Evolutionary conservation across 2,888 invertebrate species (phyloP).

Genomic region (Megastigmus dorsalis): DNA sequence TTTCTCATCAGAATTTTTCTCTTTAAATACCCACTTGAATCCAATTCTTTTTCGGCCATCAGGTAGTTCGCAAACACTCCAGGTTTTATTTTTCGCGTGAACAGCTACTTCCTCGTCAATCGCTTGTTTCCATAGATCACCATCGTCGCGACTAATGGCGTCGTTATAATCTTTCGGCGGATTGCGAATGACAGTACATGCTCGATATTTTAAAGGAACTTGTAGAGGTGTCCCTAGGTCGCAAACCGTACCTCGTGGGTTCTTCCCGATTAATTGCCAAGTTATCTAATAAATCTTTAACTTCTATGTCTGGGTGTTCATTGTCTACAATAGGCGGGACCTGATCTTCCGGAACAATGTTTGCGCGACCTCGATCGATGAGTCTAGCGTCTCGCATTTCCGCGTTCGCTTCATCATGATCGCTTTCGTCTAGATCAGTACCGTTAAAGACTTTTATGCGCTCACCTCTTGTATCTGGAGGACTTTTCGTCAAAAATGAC

Average conservation of each 20-base stretch:
- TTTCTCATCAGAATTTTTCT: not conserved
- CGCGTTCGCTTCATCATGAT: too few species aligned
- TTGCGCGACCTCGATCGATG: not conserved
- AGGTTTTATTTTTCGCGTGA: conserved; percentile 1
- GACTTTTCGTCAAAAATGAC: conserved; percentile 50
- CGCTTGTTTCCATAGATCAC: not conserved
- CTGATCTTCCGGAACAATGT: too few species aligned
- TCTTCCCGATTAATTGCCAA: too few species aligned
- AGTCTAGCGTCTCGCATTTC: not conserved
- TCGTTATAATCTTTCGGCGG: not conserved
- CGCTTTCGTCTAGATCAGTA: not conserved
- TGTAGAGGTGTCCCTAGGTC: too few species aligned
- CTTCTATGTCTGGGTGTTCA: too few species aligned
- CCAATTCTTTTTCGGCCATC: not conserved
- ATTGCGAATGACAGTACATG: too few species aligned
- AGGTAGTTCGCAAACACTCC: not conserved
- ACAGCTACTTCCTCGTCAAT: not conserved
- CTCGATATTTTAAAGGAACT: too few species aligned
- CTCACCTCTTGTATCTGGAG: not conserved
- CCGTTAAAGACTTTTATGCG: not conserved
- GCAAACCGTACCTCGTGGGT: too few species aligned
- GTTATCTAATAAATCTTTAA: too few species aligned
- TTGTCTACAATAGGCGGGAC: too few species aligned
- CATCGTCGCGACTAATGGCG: not conserved
- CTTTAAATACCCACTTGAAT: not conserved